phyloP scores from a whole-genome alignment of 2,797 vertebrate genomes.

The Xiphorhynchus erythropygius region DNA sequence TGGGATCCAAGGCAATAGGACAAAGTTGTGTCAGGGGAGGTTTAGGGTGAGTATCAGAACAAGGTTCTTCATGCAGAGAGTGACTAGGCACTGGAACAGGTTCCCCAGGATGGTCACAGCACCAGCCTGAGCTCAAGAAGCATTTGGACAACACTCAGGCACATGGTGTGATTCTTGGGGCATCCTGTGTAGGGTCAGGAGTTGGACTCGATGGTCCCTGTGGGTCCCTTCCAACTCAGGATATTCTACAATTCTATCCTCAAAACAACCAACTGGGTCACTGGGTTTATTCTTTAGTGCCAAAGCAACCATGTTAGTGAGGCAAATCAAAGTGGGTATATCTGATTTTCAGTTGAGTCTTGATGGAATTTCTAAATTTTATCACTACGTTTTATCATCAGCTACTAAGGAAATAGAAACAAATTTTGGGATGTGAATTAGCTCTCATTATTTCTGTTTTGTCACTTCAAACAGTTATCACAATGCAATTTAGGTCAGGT shows the following conservation, averaged over 20 bases:
- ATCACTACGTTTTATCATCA: not conserved
- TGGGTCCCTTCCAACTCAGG: not conserved
- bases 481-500: not conserved
- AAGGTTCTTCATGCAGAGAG: not conserved
- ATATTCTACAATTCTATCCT: not conserved
- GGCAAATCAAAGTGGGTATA: not conserved
- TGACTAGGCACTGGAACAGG: not conserved
- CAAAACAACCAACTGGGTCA: not conserved
- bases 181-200: not conserved
- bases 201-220: rapidly evolving
- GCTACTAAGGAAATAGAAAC: not conserved
- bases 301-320: not conserved
- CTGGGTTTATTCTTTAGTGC: not conserved
- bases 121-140: not conserved
- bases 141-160: rapidly evolving
- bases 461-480: not conserved
- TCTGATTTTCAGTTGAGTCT: not conserved
- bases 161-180: not conserved
- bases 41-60: not conserved
- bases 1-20: not conserved
- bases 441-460: not conserved
- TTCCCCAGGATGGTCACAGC: not conserved
- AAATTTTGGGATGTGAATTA: not conserved
- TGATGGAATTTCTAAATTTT: not conserved
- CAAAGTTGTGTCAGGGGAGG: not conserved